Percentiles rank a stretch among this genome's conserved stretches.
Conservation (phyloP, 2,888 invertebrate species). For the Lepidocyrtinus sp. region DNA sequence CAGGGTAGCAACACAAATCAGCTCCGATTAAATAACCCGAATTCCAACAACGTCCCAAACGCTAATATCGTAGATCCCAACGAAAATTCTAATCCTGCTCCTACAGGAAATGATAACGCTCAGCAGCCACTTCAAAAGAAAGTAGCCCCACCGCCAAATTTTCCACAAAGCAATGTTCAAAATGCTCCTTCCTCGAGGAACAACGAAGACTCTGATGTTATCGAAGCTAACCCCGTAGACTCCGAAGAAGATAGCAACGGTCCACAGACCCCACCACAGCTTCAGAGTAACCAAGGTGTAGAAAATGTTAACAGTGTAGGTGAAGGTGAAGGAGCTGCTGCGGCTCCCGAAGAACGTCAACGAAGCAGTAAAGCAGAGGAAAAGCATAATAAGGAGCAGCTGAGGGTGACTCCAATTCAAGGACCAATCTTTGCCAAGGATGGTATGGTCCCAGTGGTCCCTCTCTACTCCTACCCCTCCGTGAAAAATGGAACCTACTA, state of each 20-base stretch:
- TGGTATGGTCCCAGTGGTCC: conserved; percentile 89
- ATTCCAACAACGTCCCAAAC: neutral
- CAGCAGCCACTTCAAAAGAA: conserved; percentile 3
- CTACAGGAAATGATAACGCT: neutral
- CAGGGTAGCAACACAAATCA: conserved; percentile 23
- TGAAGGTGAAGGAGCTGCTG: conserved; percentile 1
- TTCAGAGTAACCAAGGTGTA: neutral
- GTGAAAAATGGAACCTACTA: conserved; percentile 89
- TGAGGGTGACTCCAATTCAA: conserved; percentile 86
- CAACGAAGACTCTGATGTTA: neutral
- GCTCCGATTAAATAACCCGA: conserved; percentile 26
- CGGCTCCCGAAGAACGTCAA: conserved; percentile 1
- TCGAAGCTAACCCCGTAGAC: neutral
- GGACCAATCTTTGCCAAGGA: conserved; percentile 91
- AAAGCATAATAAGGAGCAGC: conserved; percentile 69
- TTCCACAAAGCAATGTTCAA: conserved; percentile 2
- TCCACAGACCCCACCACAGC: conserved; percentile 21
- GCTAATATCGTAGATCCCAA: neutral
- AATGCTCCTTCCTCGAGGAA: neutral
- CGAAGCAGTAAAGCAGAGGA: neutral
- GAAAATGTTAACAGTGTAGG: neutral
- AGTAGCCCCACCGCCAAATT: conserved; percentile 33
- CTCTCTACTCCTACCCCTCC: conserved; percentile 87
- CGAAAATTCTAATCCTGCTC: neutral
- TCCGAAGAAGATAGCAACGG: conserved; percentile 35